These are phyloP conservation scores for Drosophila picticornis DNA, from an alignment of 2,888 invertebrate genomes.

Conservation along the genomic window DNA sequence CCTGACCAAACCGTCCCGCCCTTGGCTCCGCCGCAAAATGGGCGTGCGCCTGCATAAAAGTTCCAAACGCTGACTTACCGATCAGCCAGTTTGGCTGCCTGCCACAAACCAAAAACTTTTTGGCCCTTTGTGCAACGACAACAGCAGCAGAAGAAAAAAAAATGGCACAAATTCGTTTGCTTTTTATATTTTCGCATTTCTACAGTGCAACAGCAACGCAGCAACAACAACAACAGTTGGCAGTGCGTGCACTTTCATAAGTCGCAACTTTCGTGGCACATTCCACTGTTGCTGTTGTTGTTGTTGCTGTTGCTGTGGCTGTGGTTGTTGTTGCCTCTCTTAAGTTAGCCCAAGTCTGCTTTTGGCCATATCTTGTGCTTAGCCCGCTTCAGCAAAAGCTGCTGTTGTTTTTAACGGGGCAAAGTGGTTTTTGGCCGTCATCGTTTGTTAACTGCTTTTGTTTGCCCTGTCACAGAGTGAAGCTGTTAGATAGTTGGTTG, in stretches of 20 bases:
- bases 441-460: conserved; percentile 74
- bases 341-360: conserved; percentile 45
- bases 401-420: conserved; percentile 42
- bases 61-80: conserved; percentile 76
- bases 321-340: conserved; percentile 11
- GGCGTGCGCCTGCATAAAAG: conserved; percentile 75
- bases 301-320: conserved; percentile 9
- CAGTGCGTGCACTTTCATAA: conserved; percentile 78
- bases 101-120: conserved; percentile 46
- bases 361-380: conserved; percentile 62
- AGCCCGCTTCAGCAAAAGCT: conserved; percentile 11
- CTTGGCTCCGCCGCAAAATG: background rate
- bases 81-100: conserved; percentile 50
- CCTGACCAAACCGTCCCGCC: background rate
- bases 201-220: conserved; percentile 33
- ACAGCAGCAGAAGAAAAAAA: conserved; percentile 9
- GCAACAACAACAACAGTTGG: conserved; percentile 26
- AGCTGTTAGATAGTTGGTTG: conserved; percentile 53
- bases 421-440: conserved; percentile 72
- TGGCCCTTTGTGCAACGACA: conserved; percentile 44
- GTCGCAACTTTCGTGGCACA: conserved; percentile 68
- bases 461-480: conserved; percentile 61
- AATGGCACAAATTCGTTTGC: conserved; percentile 47
- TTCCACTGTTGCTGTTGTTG: conserved; percentile 30
- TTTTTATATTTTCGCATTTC: conserved; percentile 51